A percentile compares a stretch with the other conserved stretches of the same genome.
phyloP scores from a whole-genome alignment of 1,140 invertebrate species.

The Zaprionus ghesquierei region DNA sequence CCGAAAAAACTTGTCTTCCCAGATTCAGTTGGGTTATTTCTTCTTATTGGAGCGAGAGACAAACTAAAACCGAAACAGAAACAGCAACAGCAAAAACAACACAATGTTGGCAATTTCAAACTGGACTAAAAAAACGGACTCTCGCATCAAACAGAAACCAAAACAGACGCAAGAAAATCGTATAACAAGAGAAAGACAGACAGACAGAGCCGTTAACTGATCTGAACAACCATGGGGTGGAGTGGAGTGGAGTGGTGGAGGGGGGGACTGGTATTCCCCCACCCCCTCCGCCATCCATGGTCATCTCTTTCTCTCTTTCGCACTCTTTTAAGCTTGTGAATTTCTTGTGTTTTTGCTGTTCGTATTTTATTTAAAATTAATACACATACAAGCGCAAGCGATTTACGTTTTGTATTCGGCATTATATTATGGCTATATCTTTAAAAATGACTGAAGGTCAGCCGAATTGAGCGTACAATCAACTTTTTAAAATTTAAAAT shows the following conservation, averaged over 20 bases:
- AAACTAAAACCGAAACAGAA: slow-evolving; percentile 30
- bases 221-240: slow-evolving; percentile 3
- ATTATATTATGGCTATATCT: slow-evolving; percentile 65
- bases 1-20: slow-evolving; percentile 74
- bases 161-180: slow-evolving; percentile 41
- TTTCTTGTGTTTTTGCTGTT: slow-evolving; percentile 29
- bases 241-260: no score
- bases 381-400: slow-evolving; percentile 33
- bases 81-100: slow-evolving; percentile 31
- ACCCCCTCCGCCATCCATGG: slow-evolving; percentile 10
- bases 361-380: slow-evolving; percentile 34
- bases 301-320: slow-evolving; percentile 23
- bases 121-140: slow-evolving; percentile 77
- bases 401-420: slow-evolving; percentile 44
- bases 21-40: slow-evolving; percentile 74
- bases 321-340: slow-evolving; percentile 29
- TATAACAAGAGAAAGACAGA: slow-evolving; percentile 11
- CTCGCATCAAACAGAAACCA: slow-evolving; percentile 50
- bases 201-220: slow-evolving; percentile 15
- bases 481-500: slow-evolving; percentile 69
- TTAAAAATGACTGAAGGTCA: slow-evolving; percentile 74
- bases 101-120: slow-evolving; percentile 69
- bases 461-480: slow-evolving; percentile 70
- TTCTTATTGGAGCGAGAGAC: slow-evolving; percentile 61
- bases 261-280: slow-evolving; percentile 48